Percentiles rank a stretch among this genome's conserved stretches.
These are phyloP conservation scores for Phortica variegata DNA, from an alignment of 1,140 invertebrate genomes.

Conservation along the genomic window DNA sequence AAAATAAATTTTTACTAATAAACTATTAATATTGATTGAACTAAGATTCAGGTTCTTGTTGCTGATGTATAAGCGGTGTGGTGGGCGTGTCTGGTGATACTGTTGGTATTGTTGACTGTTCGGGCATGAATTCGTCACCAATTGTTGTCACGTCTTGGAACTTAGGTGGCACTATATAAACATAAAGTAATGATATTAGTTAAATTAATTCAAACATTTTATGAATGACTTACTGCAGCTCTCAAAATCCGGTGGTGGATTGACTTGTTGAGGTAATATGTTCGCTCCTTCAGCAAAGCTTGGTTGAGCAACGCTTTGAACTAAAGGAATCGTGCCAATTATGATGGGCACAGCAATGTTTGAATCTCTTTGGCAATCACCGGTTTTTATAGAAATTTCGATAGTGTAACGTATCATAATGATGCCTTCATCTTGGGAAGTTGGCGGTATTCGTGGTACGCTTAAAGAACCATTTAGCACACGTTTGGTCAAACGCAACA, in stretches of 20 bases:
- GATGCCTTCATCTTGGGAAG: conserved; percentile 53
- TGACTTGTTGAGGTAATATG: conserved; percentile 22
- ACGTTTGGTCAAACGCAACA: conserved; percentile 34
- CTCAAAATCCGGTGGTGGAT: conserved; percentile 41
- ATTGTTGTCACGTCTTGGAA: conserved; percentile 40
- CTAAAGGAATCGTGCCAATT: conserved; percentile 40
- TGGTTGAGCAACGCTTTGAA: conserved; percentile 32
- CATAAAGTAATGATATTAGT: background rate
- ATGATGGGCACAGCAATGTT: conserved; percentile 32
- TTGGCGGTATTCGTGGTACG: conserved; percentile 37
- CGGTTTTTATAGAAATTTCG: conserved; percentile 26
- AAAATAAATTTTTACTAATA: too few species aligned
- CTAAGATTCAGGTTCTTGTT: too few species aligned
- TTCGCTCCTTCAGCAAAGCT: conserved; percentile 28
- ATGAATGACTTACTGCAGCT: conserved; percentile 29
- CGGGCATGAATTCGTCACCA: conserved; percentile 38
- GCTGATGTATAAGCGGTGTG: conserved; percentile 1
- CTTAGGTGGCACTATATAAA: conserved; percentile 35
- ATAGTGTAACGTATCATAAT: conserved; percentile 29
- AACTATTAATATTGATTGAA: too few species aligned
- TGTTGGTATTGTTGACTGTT: conserved; percentile 33
- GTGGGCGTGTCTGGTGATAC: conserved; percentile 17
- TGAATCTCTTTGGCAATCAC: conserved; percentile 26
- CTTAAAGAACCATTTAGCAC: conserved; percentile 25
- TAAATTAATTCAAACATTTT: background rate